These are phyloP conservation scores for Chaenogobius annularis DNA, from an alignment of 2,113 vertebrate species.

Conservation along the genomic window DNA sequence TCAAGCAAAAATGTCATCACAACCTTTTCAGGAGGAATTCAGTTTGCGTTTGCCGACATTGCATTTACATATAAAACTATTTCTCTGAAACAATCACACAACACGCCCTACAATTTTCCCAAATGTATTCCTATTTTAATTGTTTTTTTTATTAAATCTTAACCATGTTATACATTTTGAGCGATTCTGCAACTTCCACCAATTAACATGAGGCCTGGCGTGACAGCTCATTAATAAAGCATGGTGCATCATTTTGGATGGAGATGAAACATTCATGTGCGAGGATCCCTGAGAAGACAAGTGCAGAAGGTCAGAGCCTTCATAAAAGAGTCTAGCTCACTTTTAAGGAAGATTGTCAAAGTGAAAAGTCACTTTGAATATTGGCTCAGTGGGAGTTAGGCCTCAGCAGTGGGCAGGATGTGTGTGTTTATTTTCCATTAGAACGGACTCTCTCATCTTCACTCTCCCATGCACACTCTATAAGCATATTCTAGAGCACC, in stretches of 20 bases:
- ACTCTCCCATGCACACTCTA: conserved; percentile 34
- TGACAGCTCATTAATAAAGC: conserved; percentile 66
- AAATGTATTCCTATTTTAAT: not conserved
- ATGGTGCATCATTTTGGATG: conserved; percentile 59
- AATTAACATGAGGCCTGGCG: conserved; percentile 58
- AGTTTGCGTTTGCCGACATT: not conserved
- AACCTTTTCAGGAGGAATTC: not conserved
- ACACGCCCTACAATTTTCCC: not conserved
- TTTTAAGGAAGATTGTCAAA: conserved; percentile 16
- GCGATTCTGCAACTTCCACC: conserved; percentile 22
- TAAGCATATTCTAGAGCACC: not conserved
- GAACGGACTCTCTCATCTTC: conserved; percentile 33
- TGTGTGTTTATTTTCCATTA: conserved; percentile 71
- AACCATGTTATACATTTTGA: not conserved
- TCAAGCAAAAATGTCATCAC: not conserved
- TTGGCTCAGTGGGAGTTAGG: conserved; percentile 13
- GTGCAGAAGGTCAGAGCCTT: conserved; percentile 30
- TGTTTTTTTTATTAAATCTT: not conserved
- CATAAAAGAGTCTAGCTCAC: conserved; percentile 33
- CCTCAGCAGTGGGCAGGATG: conserved; percentile 45
- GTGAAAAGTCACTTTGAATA: conserved; percentile 55
- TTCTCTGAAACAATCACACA: not conserved
- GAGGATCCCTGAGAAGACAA: conserved; percentile 40
- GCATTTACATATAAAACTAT: not conserved
- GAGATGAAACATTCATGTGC: conserved; percentile 63